Percentiles rank a stretch among this genome's conserved stretches.
Conservation (phyloP, 2,888 invertebrate genomes). For the Muscina levida region DNA sequence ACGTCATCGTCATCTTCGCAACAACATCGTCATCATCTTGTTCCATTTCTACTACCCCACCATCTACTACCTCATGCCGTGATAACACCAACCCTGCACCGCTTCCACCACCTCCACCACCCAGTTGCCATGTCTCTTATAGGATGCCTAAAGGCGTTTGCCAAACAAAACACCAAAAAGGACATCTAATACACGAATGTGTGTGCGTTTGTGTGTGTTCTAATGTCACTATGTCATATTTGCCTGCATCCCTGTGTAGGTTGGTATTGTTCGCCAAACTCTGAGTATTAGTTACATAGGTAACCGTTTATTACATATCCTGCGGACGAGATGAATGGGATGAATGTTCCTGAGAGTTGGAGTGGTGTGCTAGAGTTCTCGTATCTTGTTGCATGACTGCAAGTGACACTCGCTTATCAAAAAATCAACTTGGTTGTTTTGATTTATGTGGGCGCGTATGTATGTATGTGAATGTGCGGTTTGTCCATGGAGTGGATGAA, state of each 20-base stretch:
- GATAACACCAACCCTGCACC: conserved; percentile 11
- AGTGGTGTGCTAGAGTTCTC: conserved; percentile 27
- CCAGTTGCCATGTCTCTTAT: conserved; percentile 44
- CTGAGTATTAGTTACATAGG: conserved; percentile 56
- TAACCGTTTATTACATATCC: conserved; percentile 53
- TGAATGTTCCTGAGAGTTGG: background rate
- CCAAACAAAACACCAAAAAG: conserved; percentile 46
- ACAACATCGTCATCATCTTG: conserved; percentile 30
- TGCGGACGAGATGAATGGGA: conserved; percentile 44
- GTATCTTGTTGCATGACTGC: conserved; percentile 58
- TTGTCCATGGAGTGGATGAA: background rate
- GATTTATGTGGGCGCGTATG: conserved; percentile 30
- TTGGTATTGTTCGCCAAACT: conserved; percentile 5
- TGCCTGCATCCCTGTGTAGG: background rate
- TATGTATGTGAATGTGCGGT: too few relatives aligned
- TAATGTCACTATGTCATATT: too few relatives aligned
- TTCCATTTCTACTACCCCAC: conserved; percentile 2
- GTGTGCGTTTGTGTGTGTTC: background rate
- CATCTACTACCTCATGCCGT: background rate
- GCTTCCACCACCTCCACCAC: conserved; percentile 11
- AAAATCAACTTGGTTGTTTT: conserved; percentile 48
- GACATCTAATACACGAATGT: conserved; percentile 41
- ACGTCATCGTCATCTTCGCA: conserved; percentile 54
- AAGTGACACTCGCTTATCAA: conserved; percentile 64
- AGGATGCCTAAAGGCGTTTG: conserved; percentile 54